Base-by-base conservation (phyloP, 2,888 invertebrate species). In the Steinernema scapterisci region DNA sequence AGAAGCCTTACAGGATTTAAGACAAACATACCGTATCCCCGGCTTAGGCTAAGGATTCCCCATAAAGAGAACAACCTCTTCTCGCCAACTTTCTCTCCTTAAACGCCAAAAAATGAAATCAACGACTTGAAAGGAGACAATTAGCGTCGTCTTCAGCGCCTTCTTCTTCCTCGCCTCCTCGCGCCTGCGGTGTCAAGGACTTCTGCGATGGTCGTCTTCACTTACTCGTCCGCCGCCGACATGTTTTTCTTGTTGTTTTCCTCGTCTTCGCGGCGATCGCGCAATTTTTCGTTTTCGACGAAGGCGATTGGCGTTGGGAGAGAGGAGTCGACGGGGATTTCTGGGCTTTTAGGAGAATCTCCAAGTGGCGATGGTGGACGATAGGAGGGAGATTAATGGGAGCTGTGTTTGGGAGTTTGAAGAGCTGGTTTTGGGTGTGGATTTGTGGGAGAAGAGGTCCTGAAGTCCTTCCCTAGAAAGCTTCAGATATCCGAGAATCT, bases 161-260 rank as follows among this genome's bases (percentile, higher is more conserved):
- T 48, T 48, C 52, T 9, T 11, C 63, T 25, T 16, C n/a, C n/a
- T n/a, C n/a, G n/a, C n/a, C n/a, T n/a, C n/a, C n/a, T n/a, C n/a
- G n/a, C 63, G 63, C 63, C 63, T 63, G 63, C 63, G 31, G 63
- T 63, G 63, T 63, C 63, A 63, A 63, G 63, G 63, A 63, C 63
- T 63, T 63, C 63, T 63, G 27, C 63, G 21, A 16, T 23, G 3
- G 63, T 27, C 63, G 21, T 63, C 63, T 63, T 63, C 63, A 7
- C 23, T 23, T 23, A 21, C 52, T 21, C 52, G 21, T 9, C 21
- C 52, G 21, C 21, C 52, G 21, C 16, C 52, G 52, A 31, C 63
- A 38, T 31, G 63, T 63, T 63, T 63, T 63, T 63, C 63, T 27
- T 31, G 31, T 63, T 63, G 63, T 63, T 63, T 21, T 63, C 63